phyloP scores from a whole-genome alignment of 2,888 invertebrate species.

The Tenodera sinensis region DNA sequence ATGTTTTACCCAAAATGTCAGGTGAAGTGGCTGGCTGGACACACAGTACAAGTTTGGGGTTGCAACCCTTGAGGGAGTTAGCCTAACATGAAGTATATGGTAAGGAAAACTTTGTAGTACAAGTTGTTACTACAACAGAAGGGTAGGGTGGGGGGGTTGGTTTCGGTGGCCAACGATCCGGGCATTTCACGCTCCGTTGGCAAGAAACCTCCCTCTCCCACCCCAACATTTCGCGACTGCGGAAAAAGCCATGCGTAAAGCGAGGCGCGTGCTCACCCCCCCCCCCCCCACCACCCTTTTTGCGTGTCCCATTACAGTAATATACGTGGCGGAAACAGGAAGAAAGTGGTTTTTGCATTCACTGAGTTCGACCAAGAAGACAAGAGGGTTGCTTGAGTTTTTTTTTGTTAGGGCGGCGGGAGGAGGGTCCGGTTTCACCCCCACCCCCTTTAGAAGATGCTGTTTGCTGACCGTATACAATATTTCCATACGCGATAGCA shows the following conservation, averaged over 20 bases:
- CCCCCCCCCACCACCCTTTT: background rate
- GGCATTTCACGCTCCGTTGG: background rate
- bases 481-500: background rate
- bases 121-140: background rate
- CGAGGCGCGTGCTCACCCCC: background rate
- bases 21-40: background rate
- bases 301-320: slow-evolving; percentile 12
- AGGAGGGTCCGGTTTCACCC: background rate
- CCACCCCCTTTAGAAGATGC: background rate
- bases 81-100: background rate
- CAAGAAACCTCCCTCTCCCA: background rate
- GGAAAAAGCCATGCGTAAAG: background rate
- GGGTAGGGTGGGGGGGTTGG: no score
- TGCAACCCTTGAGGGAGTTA: background rate
- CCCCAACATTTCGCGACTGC: background rate
- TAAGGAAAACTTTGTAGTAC: background rate
- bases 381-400: background rate
- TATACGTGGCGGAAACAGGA: slow-evolving; percentile 17
- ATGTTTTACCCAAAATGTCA: background rate
- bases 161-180: background rate
- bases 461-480: background rate
- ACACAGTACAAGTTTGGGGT: background rate
- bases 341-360: slow-evolving; percentile 14
- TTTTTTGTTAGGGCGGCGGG: background rate
- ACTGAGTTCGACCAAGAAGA: slow-evolving; percentile 8